Evolutionary conservation across 2,113 vertebrate species (phyloP), one percentile per base, ranked within the genome.

Genomic region (Haemorhous mexicanus): DNA sequence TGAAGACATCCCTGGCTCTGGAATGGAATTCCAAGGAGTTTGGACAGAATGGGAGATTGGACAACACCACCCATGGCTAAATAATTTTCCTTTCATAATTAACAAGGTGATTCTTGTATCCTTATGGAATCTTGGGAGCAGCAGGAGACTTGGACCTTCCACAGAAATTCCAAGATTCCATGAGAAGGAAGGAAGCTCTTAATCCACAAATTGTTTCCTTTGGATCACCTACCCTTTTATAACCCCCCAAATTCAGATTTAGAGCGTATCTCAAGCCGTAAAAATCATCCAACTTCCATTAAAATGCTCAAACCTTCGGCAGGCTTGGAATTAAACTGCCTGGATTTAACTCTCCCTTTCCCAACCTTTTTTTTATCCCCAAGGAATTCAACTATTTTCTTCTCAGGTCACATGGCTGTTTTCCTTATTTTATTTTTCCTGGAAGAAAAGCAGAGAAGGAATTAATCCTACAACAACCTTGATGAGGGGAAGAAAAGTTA

Each of bases 401-500:
- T 77, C n/a, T 78, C 73, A 74, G 43, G 52, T 70, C 30, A 84
- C 15, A 3, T 6, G 30, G 21, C 37, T 32, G 12, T 50, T 56
- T 43, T 53, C 28, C 52, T 53, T 19, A 53, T 53, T 53, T 53
- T 18, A 15, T 49, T 76, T 59, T 73, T 63, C 50, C 63, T 17
- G 30, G 32, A 58, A 76, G 56, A 72, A 47, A 52, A 83, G 35
- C 39, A 10, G 35, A 70, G 79, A 67, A 89, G 61, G 43, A 93
- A 94, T 90, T 69, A 86, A 90, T 90, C 76, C 83, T 67, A 70
- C 79, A 70, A 22, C 61, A 81, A 35, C 75, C 52, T 27, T 37
- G 89, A 87, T 6, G 73, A 94, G 56, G 33, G 63, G 79, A 69
- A 49, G 44, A 63, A 50, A 90, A 95, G 61, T 92, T 70, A 89